A percentile compares a stretch with the other conserved stretches of the same genome.
phyloP scores from a whole-genome alignment of 2,113 vertebrate species.

The Triplophysa tibetana region DNA sequence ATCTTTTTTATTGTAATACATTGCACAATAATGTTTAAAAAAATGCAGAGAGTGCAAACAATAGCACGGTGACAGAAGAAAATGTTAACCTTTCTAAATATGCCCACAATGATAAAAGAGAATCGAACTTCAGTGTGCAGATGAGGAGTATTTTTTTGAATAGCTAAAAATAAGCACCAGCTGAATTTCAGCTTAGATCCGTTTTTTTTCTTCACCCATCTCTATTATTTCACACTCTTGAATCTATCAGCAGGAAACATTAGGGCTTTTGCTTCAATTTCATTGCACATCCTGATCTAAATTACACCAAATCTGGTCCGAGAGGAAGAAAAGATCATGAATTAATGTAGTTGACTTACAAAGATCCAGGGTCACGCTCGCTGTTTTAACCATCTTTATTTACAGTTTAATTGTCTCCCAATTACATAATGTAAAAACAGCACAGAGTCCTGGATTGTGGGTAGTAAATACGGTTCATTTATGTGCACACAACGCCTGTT shows the following conservation, averaged over 20 bases:
- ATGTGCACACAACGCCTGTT: neutral
- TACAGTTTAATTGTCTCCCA: neutral
- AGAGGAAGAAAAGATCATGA: conserved; percentile 40
- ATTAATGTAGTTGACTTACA: conserved; percentile 42
- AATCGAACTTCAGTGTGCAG: conserved; percentile 38
- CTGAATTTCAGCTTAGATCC: conserved; percentile 50
- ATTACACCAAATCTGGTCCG: conserved; percentile 35
- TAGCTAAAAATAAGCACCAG: conserved; percentile 55
- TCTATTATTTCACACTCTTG: conserved; percentile 47
- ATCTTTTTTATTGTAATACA: neutral
- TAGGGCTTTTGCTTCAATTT: conserved; percentile 31
- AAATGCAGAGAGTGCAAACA: conserved; percentile 3
- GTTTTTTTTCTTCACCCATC: conserved; percentile 36
- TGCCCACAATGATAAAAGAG: conserved; percentile 43
- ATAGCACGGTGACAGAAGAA: conserved; percentile 6
- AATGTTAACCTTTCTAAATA: conserved; percentile 49
- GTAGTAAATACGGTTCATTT: no score
- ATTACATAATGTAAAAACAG: no score
- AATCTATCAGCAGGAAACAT: conserved; percentile 55
- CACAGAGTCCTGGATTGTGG: no score
- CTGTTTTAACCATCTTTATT: no score
- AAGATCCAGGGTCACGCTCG: neutral
- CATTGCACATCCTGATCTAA: conserved; percentile 25
- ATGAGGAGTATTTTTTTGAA: conserved; percentile 46
- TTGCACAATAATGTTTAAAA: neutral